Percentiles rank a stretch among this genome's conserved stretches.
These are phyloP conservation scores for Eurois occulta DNA, from an alignment of 2,888 invertebrate species.

Conservation along the genomic window DNA sequence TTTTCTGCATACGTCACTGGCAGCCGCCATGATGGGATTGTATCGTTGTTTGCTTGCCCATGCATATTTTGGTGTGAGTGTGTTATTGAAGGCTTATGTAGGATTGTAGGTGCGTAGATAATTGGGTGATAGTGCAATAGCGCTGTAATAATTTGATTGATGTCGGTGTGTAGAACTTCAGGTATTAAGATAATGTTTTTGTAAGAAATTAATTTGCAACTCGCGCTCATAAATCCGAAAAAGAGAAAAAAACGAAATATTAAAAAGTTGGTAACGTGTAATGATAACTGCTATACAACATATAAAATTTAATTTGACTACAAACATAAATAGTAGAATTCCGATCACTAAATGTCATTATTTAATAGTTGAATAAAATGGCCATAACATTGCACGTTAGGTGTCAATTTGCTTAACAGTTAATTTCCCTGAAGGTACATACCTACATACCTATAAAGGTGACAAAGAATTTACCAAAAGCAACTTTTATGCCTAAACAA, in stretches of 20 bases:
- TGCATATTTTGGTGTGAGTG: constrained; percentile 43
- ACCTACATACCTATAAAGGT: no score
- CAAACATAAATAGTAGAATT: no score
- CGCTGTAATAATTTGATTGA: background rate
- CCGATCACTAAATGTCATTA: background rate
- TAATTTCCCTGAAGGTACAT: background rate
- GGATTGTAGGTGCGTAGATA: constrained; percentile 7
- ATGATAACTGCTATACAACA: no score
- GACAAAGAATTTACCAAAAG: background rate
- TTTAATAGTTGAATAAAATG: background rate
- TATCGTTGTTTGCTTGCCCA: constrained; percentile 48
- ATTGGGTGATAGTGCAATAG: constrained; percentile 4
- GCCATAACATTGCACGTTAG: no score
- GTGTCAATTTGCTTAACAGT: no score
- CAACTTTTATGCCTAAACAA: background rate
- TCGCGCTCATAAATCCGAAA: no score
- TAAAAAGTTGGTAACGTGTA: background rate
- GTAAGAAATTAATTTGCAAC: background rate
- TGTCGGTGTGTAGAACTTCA: background rate
- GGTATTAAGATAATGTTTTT: background rate
- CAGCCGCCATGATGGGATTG: constrained; percentile 41
- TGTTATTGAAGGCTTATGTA: constrained; percentile 6
- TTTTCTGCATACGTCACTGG: constrained; percentile 58
- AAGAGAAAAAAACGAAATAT: background rate
- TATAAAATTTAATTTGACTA: no score